These are phyloP conservation scores for Nycticebus coucang DNA, from an alignment of 2,113 vertebrate species.

Conservation along the genomic window DNA sequence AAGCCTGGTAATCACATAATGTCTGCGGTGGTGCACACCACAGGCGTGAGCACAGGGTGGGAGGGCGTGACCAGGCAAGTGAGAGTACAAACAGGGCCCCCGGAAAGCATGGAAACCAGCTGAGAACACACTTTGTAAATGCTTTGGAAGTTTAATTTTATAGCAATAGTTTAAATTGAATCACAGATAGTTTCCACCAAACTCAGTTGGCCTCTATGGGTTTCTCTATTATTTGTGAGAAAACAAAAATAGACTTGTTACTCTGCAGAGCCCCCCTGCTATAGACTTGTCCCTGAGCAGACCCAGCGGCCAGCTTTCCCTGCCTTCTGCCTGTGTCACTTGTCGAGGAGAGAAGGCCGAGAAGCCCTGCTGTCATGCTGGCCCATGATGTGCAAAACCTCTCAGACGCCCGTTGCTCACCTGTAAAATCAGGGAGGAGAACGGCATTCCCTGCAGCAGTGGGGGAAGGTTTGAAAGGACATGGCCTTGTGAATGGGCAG, in stretches of 20 bases:
- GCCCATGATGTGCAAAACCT: too few species aligned
- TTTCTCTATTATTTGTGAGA: background rate
- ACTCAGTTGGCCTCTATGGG: background rate
- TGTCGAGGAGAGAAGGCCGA: background rate
- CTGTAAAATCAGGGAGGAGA: background rate
- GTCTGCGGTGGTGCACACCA: fast-evolving
- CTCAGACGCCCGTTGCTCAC: background rate
- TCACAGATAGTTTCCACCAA: background rate
- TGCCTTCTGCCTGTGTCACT: background rate
- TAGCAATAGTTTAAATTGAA: background rate
- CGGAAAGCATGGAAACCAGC: background rate
- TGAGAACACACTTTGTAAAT: too few species aligned
- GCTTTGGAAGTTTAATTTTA: background rate
- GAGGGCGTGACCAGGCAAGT: background rate
- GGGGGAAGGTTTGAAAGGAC: background rate
- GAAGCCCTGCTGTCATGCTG: background rate
- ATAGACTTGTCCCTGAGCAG: fast-evolving
- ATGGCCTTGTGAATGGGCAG: too few species aligned
- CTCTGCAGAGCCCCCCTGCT: background rate
- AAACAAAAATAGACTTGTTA: background rate
- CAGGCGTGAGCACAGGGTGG: fast-evolving
- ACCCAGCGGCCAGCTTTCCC: background rate
- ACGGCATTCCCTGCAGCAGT: fast-evolving
- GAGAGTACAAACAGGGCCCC: background rate
- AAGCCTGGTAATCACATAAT: fast-evolving